Percentiles rank a stretch among this genome's conserved stretches.
Conservation (phyloP, 2,888 invertebrate species). For the Ectropis crepuscularia region DNA sequence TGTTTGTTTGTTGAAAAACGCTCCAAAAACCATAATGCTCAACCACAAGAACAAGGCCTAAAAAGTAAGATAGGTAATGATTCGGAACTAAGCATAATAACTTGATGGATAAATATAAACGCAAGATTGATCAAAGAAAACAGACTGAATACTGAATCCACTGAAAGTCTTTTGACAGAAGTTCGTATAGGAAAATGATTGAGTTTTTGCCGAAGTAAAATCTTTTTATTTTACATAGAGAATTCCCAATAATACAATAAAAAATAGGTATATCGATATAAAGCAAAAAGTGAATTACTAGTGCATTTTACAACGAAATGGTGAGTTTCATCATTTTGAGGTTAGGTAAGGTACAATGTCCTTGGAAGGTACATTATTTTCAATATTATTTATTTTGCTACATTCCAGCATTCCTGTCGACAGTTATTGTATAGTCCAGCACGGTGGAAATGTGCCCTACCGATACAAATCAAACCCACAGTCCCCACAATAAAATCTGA, state of each 20-base stretch:
- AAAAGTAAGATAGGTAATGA: no score
- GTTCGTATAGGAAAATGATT: conserved; percentile 62
- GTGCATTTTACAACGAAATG: conserved; percentile 54
- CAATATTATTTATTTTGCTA: conserved; percentile 41
- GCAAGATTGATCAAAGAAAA: conserved; percentile 6
- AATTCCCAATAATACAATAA: conserved; percentile 24
- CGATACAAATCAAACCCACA: conserved; percentile 68
- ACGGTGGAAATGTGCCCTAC: conserved; percentile 75
- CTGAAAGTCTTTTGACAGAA: conserved; percentile 56
- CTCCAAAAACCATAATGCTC: no score
- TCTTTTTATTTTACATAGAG: conserved; percentile 35
- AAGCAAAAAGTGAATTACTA: conserved; percentile 10
- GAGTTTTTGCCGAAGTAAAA: conserved; percentile 60
- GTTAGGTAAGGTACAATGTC: conserved; percentile 67
- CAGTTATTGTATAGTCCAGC: conserved; percentile 75
- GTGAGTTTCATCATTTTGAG: conserved; percentile 50
- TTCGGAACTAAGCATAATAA: no score
- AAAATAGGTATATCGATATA: conserved; percentile 13
- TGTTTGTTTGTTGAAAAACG: no score
- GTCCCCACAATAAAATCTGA: conserved; percentile 63
- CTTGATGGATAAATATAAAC: no score
- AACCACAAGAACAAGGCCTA: no score
- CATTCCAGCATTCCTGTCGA: conserved; percentile 78
- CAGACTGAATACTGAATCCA: background rate
- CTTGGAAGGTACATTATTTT: conserved; percentile 46